Evolutionary conservation across 2,113 vertebrate genomes (phyloP).

Genomic region (Myanophis thanlyinensis): DNA sequence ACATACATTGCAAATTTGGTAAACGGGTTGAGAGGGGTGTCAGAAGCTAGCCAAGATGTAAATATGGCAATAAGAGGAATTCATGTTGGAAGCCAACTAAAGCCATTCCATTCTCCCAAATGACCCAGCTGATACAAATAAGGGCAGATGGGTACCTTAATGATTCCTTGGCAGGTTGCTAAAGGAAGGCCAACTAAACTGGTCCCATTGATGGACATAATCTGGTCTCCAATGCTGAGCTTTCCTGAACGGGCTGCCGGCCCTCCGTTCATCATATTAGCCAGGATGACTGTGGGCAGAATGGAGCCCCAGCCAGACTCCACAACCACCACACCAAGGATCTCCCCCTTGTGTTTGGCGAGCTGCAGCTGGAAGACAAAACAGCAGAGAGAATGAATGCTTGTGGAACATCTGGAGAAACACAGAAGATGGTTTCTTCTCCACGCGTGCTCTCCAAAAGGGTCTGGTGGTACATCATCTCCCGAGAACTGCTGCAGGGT

Average conservation of each 20-base stretch:
- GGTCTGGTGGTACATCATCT: background rate
- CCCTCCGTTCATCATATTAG: constrained; percentile 98
- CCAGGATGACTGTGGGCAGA: constrained; percentile 95
- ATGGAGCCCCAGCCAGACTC: constrained; percentile 99
- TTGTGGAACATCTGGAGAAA: background rate
- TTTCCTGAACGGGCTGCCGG: constrained; percentile 95
- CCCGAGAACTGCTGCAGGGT: background rate
- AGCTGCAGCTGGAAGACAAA: constrained; percentile 82
- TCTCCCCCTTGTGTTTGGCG: constrained; percentile 97
- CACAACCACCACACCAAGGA: constrained; percentile 96
- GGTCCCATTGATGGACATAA: constrained; percentile 99
- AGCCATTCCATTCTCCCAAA: background rate
- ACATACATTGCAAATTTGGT: background rate
- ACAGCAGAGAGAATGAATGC: background rate
- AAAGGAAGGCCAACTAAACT: constrained; percentile 96
- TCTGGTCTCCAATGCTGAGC: constrained; percentile 98
- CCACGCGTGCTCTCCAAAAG: background rate
- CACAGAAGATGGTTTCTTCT: background rate
- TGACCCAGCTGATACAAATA: background rate
- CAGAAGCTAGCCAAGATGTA: background rate
- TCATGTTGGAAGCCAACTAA: background rate
- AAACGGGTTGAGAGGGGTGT: background rate
- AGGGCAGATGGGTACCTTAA: constrained; percentile 79
- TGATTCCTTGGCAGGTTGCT: constrained; percentile 97
- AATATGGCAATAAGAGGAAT: background rate